Evolutionary conservation across 2,797 vertebrate species (phyloP), one percentile per base, ranked within the genome.

Genomic region (Schizopygopsis malacanthus): DNA sequence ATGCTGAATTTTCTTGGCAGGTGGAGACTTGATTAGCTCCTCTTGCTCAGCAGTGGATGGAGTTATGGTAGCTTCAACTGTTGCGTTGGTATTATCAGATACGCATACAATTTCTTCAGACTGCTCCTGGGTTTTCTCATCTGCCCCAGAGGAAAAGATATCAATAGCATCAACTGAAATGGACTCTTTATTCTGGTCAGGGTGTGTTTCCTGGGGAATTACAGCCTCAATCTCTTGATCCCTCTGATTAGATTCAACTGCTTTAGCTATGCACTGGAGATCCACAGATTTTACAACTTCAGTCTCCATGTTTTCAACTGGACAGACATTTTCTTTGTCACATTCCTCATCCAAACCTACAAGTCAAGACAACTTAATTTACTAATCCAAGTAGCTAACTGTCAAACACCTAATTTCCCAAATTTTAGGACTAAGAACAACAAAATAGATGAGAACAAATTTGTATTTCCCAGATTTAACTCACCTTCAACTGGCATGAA

Each of bases 291-390:
- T 79, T 16, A 25, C 18, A 65, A 28, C 18, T 41, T 73, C 37
- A 47, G 43, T 54, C 71, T 79, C 39, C 52, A 84, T 12, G 3
- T 5, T 25, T n/a, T 84, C 76, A 39, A 47, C 67, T 4, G 56
- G 87, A 41, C 87, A 78, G 5, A 83, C 18, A 45, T 89, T 88
- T 77, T 85, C 85, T 41, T 85, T 82, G 52, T 82, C 77, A 67
- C 33, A 56, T 33, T 81, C 79, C 10, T 54, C 37, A 59, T 16
- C 41, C 39, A 71, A 3, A 80, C 47, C 85, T 85, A 81, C 7
- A 50, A 45, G 37, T 33, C 13, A 79, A 78, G 47, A 61, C 78
- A 45, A 39, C 7, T 33, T 16, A 2, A 65, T 65, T 45, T 20
- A 56, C 33, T 47, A 72, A 56, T 54, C 4, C 2, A 73, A 43